Evolutionary conservation across 1,140 invertebrate species (phyloP).

Genomic region (Drosophila rhopaloa): DNA sequence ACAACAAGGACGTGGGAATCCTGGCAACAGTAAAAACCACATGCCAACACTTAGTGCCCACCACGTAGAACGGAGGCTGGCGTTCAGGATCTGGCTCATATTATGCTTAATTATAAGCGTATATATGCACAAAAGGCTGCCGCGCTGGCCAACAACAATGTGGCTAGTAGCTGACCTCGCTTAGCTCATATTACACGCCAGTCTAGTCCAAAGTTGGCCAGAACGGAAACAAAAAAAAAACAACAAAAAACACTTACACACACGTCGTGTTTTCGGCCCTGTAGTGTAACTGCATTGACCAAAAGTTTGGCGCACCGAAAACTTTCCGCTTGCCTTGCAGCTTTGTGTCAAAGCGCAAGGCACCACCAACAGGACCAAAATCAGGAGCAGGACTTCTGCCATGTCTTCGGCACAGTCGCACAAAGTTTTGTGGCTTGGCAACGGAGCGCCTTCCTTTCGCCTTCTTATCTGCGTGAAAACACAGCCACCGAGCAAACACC

Average conservation of each 20-base stretch:
- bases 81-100: slow-evolving; percentile 49
- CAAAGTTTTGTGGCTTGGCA: slow-evolving; percentile 41
- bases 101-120: slow-evolving; percentile 77
- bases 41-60: slow-evolving; percentile 77
- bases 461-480: slow-evolving; percentile 41
- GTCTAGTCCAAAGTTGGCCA: slow-evolving; percentile 18
- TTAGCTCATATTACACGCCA: slow-evolving; percentile 45
- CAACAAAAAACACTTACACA: too few species aligned
- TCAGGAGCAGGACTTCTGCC: slow-evolving; percentile 26
- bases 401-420: slow-evolving; percentile 57
- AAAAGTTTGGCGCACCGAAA: slow-evolving; percentile 64
- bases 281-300: slow-evolving; percentile 51
- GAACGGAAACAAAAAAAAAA: slow-evolving; percentile 12
- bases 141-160: slow-evolving; percentile 35
- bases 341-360: slow-evolving; percentile 59
- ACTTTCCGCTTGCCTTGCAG: slow-evolving; percentile 60
- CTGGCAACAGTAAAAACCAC: slow-evolving; percentile 59
- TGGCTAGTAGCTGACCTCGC: slow-evolving; percentile 26
- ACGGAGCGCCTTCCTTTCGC: slow-evolving; percentile 10
- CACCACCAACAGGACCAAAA: slow-evolving; percentile 35
- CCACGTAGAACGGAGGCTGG: slow-evolving; percentile 47
- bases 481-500: slow-evolving; percentile 56
- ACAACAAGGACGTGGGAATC: slow-evolving; percentile 36
- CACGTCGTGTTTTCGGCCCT: slow-evolving; percentile 3
- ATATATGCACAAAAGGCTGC: slow-evolving; percentile 56